Evolutionary conservation across 2,888 invertebrate genomes (phyloP), one percentile per base, ranked within the genome.

Genomic region (Lydus trimaculatus): DNA sequence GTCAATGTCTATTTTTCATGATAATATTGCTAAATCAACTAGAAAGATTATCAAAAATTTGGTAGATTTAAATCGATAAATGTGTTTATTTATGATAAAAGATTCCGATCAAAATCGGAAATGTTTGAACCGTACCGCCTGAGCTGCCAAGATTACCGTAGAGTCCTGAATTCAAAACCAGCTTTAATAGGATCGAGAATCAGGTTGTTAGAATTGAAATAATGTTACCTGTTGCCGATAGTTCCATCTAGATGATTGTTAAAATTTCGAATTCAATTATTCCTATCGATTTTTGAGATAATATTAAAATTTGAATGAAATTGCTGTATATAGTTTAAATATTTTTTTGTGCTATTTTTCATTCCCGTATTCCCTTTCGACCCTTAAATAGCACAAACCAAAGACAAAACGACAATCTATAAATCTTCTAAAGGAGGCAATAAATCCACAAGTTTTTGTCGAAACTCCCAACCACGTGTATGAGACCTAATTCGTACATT

Each of bases 391-490:
- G 61, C 61, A 31, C 64, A 64, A 66, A 64, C 69, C 69, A 66
- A 64, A 69, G 67, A 67, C 64, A 64, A 67, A 70, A 70, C 66
- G 70, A 64, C 70, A 67, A 66, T 33, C 70, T 36, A 70, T 70
- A 70, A 70, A 70, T 70, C 67, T 33, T 48, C 20, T 58, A 31
- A 64, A 67, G 58, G 58, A 64, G 70, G 64, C 70, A 52, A 70
- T 70, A 70, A 66, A 70, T 70, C 64, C 59, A 52, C 39, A 39
- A 63, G 56, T 69, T 69, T 64, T 69, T 65, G 63, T 31, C 56
- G 17, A 43, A 43, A 48, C 58, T 48, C 62, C 48, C 43, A 56
- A 58, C 60, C 60, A 17, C 25, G 64, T 58, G n/a, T n/a, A n/a
- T n/a, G 64, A 63, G 64, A 13, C 66, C 59, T 64, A 58, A 65